phyloP scores from a whole-genome alignment of 2,888 invertebrate genomes.

The Agrotis ipsilon region DNA sequence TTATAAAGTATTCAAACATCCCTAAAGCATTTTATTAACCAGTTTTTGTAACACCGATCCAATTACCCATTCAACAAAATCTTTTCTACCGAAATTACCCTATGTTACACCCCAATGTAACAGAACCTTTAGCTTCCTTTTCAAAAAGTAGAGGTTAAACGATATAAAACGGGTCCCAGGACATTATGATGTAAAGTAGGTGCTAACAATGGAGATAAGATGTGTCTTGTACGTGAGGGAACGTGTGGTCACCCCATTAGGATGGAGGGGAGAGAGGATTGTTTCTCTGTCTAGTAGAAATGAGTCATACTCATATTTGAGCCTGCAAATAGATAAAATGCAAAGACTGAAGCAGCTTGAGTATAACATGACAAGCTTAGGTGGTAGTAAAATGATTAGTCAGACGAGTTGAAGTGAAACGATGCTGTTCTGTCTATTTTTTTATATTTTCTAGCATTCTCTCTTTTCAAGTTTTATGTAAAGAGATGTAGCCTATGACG shows the following conservation, averaged over 20 bases:
- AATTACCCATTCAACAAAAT: slow-evolving; percentile 34
- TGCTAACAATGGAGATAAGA: slow-evolving; percentile 73
- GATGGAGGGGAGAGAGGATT: slow-evolving; percentile 20
- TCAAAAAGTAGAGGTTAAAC: slow-evolving; percentile 57
- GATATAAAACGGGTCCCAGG: slow-evolving; percentile 65
- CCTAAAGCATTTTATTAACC: slow-evolving; percentile 1
- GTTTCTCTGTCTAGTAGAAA: slow-evolving; percentile 4
- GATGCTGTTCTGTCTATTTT: not conserved
- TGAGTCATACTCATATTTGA: slow-evolving; percentile 26
- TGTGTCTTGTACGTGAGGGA: slow-evolving; percentile 76
- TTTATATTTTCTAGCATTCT: not conserved
- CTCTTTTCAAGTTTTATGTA: not conserved
- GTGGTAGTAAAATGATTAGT: not conserved
- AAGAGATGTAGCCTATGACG: too few relatives aligned
- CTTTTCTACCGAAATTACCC: slow-evolving; percentile 14
- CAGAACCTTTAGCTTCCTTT: slow-evolving; percentile 52
- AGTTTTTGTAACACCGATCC: slow-evolving; percentile 1
- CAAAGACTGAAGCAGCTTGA: not conserved
- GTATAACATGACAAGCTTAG: not conserved
- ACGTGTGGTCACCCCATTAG: slow-evolving; percentile 67
- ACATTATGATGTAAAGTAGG: slow-evolving; percentile 80
- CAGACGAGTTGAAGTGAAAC: not conserved
- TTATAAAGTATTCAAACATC: slow-evolving; percentile 2
- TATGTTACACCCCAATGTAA: slow-evolving; percentile 42
- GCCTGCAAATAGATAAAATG: not conserved